Evolutionary conservation across 2,113 vertebrate species (phyloP).

Genomic region (Eulemur rufifrons): DNA sequence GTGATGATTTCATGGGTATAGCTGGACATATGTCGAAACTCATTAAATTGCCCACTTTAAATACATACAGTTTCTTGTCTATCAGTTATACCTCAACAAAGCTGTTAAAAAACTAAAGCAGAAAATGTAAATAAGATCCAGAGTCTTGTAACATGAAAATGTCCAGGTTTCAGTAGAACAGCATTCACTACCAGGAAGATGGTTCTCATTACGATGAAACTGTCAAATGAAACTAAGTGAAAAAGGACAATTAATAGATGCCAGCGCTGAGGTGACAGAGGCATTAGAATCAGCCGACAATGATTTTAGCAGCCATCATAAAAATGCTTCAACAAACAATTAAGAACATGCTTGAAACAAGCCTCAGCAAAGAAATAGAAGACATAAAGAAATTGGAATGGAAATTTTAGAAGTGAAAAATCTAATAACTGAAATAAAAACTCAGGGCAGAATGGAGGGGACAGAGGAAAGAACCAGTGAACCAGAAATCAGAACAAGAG

Average conservation of each 20-base stretch:
- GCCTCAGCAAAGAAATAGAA: background rate
- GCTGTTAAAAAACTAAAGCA: background rate
- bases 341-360: background rate
- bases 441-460: background rate
- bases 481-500: background rate
- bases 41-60: background rate
- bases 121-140: background rate
- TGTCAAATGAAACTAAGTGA: background rate
- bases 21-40: background rate
- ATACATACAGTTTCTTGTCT: background rate
- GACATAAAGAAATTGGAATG: background rate
- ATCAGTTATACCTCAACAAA: background rate
- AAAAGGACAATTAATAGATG: background rate
- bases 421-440: background rate
- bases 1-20: background rate
- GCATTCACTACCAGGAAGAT: background rate
- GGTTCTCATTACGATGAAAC: background rate
- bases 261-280: background rate
- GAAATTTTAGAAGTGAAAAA: background rate
- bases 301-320: background rate
- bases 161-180: background rate
- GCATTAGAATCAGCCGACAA: background rate
- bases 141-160: background rate
- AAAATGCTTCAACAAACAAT: background rate
- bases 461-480: background rate